A percentile compares a stretch with the other conserved stretches of the same genome.
Conservation (phyloP, 2,888 invertebrate species). For the Emesis russula region DNA sequence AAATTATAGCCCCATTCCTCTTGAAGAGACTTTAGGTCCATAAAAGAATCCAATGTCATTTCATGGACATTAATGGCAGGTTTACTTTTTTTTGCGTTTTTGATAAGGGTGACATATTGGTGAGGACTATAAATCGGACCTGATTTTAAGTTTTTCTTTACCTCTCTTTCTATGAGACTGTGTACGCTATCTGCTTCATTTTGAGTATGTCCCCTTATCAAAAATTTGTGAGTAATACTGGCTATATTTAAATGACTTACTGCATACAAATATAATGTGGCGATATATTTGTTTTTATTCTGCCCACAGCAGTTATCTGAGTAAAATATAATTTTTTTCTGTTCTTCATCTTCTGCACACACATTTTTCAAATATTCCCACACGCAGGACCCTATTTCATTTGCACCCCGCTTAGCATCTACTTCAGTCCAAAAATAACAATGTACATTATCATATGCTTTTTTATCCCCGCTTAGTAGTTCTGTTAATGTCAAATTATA, state of each 20-base stretch:
- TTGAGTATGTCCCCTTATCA: neutral
- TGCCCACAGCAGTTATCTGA: neutral
- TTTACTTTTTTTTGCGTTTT: neutral
- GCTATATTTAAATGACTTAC: neutral
- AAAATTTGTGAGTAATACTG: constrained; percentile 9
- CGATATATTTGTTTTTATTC: no score
- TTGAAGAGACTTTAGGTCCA: neutral
- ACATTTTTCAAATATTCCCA: neutral
- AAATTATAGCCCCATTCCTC: neutral
- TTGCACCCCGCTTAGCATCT: neutral
- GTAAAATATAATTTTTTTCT: neutral
- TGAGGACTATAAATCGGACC: no score
- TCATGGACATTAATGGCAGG: neutral
- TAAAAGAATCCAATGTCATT: neutral
- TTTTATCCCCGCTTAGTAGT: neutral
- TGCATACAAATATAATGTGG: constrained; percentile 4
- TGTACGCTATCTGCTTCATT: neutral
- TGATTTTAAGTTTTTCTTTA: no score
- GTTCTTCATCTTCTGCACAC: neutral
- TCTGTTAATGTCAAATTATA: neutral
- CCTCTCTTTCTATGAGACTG: neutral
- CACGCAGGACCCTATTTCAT: neutral
- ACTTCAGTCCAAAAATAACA: neutral
- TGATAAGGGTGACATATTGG: neutral
- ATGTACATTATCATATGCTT: neutral